These are phyloP conservation scores for Sylvilagus bachmani DNA, from an alignment of 2,113 vertebrate genomes.

Conservation along the genomic window DNA sequence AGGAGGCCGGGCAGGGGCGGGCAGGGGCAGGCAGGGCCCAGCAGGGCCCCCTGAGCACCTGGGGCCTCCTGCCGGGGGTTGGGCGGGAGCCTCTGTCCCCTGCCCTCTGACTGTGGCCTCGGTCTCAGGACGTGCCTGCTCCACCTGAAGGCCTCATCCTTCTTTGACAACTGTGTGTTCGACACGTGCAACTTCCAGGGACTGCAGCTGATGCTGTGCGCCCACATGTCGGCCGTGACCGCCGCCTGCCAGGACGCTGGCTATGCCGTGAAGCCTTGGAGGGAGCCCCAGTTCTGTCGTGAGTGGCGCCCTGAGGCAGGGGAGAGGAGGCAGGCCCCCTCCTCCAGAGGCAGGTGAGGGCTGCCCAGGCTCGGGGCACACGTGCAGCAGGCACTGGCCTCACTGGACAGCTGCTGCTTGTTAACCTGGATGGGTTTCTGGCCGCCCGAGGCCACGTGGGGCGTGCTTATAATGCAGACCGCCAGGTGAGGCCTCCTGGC, in stretches of 20 bases:
- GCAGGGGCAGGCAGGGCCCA: too few species aligned
- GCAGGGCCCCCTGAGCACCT: neutral
- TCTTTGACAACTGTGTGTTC: slow-evolving; percentile 89
- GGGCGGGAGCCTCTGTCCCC: rapidly evolving
- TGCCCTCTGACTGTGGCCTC: neutral
- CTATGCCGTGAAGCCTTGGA: slow-evolving; percentile 89
- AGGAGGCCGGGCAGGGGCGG: slow-evolving; percentile 35
- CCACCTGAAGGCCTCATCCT: slow-evolving; percentile 86
- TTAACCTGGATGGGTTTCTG: neutral
- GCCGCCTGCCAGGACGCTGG: slow-evolving; percentile 89
- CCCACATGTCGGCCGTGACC: slow-evolving; percentile 91
- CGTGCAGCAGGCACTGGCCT: neutral
- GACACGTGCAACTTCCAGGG: slow-evolving; percentile 91
- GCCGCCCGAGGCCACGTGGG: neutral
- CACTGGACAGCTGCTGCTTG: too few species aligned
- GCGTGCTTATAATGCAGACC: neutral
- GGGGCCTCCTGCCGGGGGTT: neutral
- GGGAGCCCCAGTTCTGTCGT: slow-evolving; percentile 90
- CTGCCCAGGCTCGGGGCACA: rapidly evolving
- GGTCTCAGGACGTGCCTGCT: slow-evolving; percentile 87
- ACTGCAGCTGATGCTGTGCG: slow-evolving; percentile 86
- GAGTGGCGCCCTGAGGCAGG: slow-evolving; percentile 74
- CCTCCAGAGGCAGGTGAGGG: neutral
- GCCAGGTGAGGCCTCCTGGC: neutral
- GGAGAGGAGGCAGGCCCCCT: neutral